Conservation (phyloP, 2,797 vertebrate genomes). For the Halcyon smyrnensis region DNA sequence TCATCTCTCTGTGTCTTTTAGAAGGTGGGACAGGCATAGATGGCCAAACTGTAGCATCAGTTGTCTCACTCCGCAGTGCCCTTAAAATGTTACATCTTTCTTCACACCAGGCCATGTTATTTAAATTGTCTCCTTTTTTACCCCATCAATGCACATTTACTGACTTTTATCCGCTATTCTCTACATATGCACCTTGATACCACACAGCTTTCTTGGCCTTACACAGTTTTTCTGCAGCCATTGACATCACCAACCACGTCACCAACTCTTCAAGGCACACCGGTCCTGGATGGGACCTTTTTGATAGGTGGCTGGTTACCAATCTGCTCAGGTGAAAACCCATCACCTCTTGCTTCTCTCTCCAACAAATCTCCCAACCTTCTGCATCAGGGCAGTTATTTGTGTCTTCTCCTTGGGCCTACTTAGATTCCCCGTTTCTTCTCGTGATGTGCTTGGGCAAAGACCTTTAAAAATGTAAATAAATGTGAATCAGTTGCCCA, state of each 20-base stretch:
- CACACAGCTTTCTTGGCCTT: not conserved
- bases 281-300: not conserved
- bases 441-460: rapidly evolving
- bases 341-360: not conserved
- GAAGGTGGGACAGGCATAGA: not conserved
- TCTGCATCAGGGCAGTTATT: not conserved
- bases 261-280: rapidly evolving
- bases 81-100: not conserved
- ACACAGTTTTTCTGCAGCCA: rapidly evolving
- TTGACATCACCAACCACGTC: rapidly evolving
- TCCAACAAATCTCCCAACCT: not conserved
- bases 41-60: rapidly evolving
- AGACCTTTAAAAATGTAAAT: not conserved
- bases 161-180: not conserved
- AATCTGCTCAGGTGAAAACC: not conserved
- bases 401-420: not conserved
- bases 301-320: too few species aligned
- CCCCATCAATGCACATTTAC: not conserved
- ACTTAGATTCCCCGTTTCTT: rapidly evolving
- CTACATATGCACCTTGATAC: not conserved
- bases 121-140: rapidly evolving
- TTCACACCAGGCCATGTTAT: not conserved
- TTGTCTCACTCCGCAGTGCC: rapidly evolving
- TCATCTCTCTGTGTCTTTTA: not conserved
- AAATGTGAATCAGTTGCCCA: not conserved